Conservation (phyloP, 30 jellyfish, hydroid and myxozoan species). For the Hydra vulgaris region DNA sequence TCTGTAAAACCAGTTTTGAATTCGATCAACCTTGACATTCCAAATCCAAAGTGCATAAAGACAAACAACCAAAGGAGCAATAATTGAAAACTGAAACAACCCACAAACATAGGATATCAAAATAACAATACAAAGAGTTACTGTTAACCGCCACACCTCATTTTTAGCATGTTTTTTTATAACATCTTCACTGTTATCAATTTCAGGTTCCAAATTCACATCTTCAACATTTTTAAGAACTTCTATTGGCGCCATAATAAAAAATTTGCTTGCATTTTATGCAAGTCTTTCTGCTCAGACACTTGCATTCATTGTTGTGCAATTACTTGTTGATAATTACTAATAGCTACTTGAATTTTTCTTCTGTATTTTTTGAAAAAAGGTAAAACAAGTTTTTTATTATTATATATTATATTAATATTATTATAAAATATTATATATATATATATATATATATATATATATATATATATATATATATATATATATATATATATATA, state of each 20-base stretch:
- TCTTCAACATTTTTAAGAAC: background rate
- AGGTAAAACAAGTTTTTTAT: no score
- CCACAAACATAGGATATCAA: slow-evolving; percentile 58
- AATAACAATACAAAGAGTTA: slow-evolving; percentile 56
- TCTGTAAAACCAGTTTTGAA: slow-evolving; percentile 58
- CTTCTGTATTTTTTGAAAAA: no score
- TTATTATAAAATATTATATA: no score
- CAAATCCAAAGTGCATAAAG: slow-evolving; percentile 70
- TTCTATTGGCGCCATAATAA: background rate
- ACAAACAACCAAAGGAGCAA: slow-evolving; percentile 47
- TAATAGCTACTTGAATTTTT: no score
- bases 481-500: no score
- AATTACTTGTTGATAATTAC: no score
- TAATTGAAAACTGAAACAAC: slow-evolving; percentile 53
- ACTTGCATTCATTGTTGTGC: no score
- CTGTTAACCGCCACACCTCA: slow-evolving; percentile 54
- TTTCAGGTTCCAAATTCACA: slow-evolving; percentile 5
- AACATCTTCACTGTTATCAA: slow-evolving; percentile 7
- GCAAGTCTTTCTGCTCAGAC: background rate
- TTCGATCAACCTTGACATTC: slow-evolving; percentile 49
- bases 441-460: no score
- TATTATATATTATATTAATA: no score
- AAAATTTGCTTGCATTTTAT: background rate
- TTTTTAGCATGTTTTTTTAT: slow-evolving; percentile 10
- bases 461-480: no score